Base-by-base conservation (phyloP, 1,140 invertebrate species). In the Solenopsis invicta region DNA sequence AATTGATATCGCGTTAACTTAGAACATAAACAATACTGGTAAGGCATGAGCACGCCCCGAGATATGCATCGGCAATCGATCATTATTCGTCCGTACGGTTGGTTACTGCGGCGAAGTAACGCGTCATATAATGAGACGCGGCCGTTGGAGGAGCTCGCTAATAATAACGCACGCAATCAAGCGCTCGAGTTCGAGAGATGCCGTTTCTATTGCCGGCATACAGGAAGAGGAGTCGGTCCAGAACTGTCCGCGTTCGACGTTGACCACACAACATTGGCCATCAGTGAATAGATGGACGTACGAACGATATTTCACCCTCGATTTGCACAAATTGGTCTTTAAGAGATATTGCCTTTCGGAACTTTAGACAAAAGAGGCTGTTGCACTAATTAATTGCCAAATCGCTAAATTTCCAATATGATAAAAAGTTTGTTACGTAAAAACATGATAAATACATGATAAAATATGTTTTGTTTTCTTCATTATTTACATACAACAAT, bases 121-220 rank as follows among this genome's bases (percentile, higher is more conserved):
- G 88, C 89, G 54, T 61, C 69, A 18, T 74, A 90, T 93, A 93
- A 93, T 92, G 92, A 93, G 92, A 91, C 89, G 91, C 87, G 87
- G 85, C 87, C 88, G 91, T 62, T 74, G 88, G 74, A 89, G 87
- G 75, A 88, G 85, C 86, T 24, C 88, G 90, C 88, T 92, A 92
- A 93, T 92, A 93, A 92, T 93, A 92, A 92, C 92, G 86, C 86
- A 71, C 81, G 90, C 91, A 92, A 93, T 92, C 89, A 89, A 91
- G 77, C 89, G 88, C 67, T 90, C 85, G 76, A 78, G 75, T 86
- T 78, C 64, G 85, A 86, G 85, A 71, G 64, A 69, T 62, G 85
- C 64, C 34, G 75, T 80, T 78, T 78, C 82, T 66, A 85, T 85
- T 85, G 74, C 59, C 56, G 59, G 82, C 59, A 75, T 24, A 66